These are phyloP conservation scores for Petrolisthes cinctipes DNA, from an alignment of 2,888 invertebrate species.

Conservation along the genomic window DNA sequence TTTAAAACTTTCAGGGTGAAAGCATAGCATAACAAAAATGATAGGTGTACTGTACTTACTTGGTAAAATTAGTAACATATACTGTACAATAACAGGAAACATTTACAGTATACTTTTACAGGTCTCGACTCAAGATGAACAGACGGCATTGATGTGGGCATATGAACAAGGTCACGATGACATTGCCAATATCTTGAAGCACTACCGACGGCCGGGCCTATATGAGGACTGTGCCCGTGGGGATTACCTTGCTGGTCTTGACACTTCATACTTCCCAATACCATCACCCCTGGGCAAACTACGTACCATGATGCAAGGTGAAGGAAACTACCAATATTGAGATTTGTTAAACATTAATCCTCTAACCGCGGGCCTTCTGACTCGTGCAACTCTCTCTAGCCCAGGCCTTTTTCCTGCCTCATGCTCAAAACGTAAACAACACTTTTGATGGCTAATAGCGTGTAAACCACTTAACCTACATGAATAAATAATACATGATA, in stretches of 20 bases:
- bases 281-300: constrained; percentile 72
- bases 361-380: neutral
- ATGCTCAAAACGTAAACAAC: too few species aligned
- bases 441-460: too few species aligned
- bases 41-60: too few species aligned
- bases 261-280: constrained; percentile 71
- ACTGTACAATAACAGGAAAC: neutral
- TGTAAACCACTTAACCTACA: too few species aligned
- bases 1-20: too few species aligned
- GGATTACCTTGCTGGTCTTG: constrained; percentile 70
- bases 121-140: constrained; percentile 67
- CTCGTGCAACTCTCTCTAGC: too few species aligned
- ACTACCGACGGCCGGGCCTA: constrained; percentile 69
- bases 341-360: neutral
- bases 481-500: too few species aligned
- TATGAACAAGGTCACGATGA: constrained; percentile 72
- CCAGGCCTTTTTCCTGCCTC: too few species aligned
- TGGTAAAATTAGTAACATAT: neutral
- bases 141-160: constrained; percentile 72
- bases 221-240: constrained; percentile 71
- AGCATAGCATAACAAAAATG: too few species aligned
- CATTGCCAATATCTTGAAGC: constrained; percentile 71
- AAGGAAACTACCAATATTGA: neutral
- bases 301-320: constrained; percentile 71
- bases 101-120: neutral